Conservation (phyloP, 2,888 invertebrate genomes). For the Athetis lepigone region DNA sequence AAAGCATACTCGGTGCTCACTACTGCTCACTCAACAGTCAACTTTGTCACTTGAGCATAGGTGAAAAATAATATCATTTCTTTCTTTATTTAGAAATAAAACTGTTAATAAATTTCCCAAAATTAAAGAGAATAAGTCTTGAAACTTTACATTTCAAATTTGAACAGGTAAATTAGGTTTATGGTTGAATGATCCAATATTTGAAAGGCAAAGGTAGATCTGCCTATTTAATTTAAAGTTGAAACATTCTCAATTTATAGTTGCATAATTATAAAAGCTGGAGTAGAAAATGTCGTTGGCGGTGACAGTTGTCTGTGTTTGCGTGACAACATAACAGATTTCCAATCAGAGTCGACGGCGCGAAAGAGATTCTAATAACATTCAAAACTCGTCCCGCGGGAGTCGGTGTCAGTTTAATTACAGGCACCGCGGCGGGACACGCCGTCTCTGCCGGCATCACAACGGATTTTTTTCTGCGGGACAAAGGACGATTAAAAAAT, state of each 20-base stretch:
- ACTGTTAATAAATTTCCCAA: slow-evolving; percentile 43
- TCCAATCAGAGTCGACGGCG: slow-evolving; percentile 87
- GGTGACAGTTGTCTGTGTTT: slow-evolving; percentile 67
- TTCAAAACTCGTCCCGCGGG: slow-evolving; percentile 88
- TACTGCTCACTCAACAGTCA: slow-evolving; percentile 15
- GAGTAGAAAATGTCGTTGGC: slow-evolving; percentile 50
- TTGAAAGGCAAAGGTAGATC: slow-evolving; percentile 45
- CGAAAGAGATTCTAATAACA: slow-evolving; percentile 90
- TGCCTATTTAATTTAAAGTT: slow-evolving; percentile 57
- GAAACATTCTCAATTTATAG: slow-evolving; percentile 58
- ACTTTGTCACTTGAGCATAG: slow-evolving; percentile 25
- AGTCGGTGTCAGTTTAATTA: slow-evolving; percentile 89
- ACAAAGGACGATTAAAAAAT: slow-evolving; percentile 90
- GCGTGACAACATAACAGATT: slow-evolving; percentile 79
- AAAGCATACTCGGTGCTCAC: slow-evolving; percentile 20
- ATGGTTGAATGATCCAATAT: slow-evolving; percentile 46
- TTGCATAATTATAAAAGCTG: slow-evolving; percentile 52
- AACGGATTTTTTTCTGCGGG: slow-evolving; percentile 86
- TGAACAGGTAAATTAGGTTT: slow-evolving; percentile 50
- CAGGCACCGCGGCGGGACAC: slow-evolving; percentile 77
- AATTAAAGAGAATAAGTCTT: slow-evolving; percentile 39
- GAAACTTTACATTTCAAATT: slow-evolving; percentile 53
- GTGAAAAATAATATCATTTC: slow-evolving; percentile 42
- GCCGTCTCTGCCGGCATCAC: slow-evolving; percentile 82
- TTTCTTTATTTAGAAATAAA: slow-evolving; percentile 41